Conservation (phyloP, 1,140 invertebrate species). For the honey bee (Apis mellifera) region Amel_HAv3.1 CM009944.2:8783501-8784000, state of each 20-base stretch:
- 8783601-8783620: slow-evolving; percentile 77
- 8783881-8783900: background rate
- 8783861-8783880: background rate
- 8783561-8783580: slow-evolving; percentile 75
- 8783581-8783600: slow-evolving; percentile 78
- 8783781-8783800: background rate
- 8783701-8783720: slow-evolving; percentile 78
- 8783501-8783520: slow-evolving; percentile 44
- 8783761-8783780: too few species aligned
- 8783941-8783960: too few species aligned
- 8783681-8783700: slow-evolving; percentile 80
- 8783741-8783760: slow-evolving; percentile 65
- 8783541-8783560: slow-evolving; percentile 78
- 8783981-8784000: slow-evolving; percentile 74
- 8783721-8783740: slow-evolving; percentile 72
- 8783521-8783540: slow-evolving; percentile 69
- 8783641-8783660: slow-evolving; percentile 77
- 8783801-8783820: background rate
- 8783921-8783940: background rate
- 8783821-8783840: too few species aligned
- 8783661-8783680: slow-evolving; percentile 75
- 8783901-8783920: background rate
- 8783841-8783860: too few species aligned
- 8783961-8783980: background rate
- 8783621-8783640: slow-evolving; percentile 78